Evolutionary conservation across 2,113 vertebrate genomes (phyloP).

Genomic region (Cavia porcellus): DNA sequence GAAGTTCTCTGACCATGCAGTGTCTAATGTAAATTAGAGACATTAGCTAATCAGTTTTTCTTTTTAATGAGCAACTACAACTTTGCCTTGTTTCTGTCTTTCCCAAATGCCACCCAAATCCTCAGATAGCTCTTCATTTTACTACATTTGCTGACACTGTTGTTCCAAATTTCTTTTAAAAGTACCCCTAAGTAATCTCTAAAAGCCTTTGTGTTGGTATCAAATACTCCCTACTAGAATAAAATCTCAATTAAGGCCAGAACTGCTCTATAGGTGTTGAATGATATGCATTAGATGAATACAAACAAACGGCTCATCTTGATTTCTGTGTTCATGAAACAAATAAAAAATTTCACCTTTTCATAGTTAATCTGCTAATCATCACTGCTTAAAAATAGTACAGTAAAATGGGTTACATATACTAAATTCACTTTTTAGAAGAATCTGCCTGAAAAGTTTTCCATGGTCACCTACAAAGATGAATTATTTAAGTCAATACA

Average conservation of each 20-base stretch:
- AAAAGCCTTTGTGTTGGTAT: background rate
- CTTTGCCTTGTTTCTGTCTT: background rate
- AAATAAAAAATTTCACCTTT: background rate
- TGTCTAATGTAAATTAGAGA: too few relatives aligned
- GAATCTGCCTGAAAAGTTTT: background rate
- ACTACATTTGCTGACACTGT: background rate
- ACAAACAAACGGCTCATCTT: background rate
- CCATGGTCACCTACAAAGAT: background rate
- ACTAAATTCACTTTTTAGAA: background rate
- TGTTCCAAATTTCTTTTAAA: background rate
- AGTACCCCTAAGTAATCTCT: background rate
- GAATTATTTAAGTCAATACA: background rate
- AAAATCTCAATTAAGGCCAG: background rate
- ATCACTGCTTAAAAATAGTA: background rate
- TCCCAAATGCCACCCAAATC: background rate
- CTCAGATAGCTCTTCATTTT: background rate
- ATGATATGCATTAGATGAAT: background rate
- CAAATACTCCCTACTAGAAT: background rate
- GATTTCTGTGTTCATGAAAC: background rate
- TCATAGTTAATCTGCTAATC: background rate
- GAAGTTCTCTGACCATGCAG: background rate
- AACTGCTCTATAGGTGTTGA: background rate
- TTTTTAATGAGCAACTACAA: background rate
- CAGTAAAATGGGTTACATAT: background rate
- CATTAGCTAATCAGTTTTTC: background rate